A percentile compares a stretch with the other conserved stretches of the same genome.
Evolutionary conservation across 2,797 vertebrate species (phyloP).

Genomic region (Gymnoscopelus microlampas): DNA sequence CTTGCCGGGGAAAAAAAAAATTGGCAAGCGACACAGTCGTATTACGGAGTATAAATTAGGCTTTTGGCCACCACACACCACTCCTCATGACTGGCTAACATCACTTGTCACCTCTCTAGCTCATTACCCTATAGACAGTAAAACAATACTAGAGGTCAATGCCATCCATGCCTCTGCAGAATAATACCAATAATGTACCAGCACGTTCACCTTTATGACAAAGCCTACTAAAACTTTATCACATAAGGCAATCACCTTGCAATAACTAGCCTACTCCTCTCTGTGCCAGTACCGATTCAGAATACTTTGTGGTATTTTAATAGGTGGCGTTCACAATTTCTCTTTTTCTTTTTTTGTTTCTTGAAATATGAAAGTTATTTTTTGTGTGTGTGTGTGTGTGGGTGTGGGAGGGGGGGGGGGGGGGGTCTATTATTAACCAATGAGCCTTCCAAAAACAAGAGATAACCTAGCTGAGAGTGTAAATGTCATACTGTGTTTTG

Average conservation of each 20-base stretch:
- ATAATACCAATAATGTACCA: constrained; percentile 27
- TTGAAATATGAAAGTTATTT: no score
- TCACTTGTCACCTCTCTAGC: constrained; percentile 10
- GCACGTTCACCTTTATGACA: constrained; percentile 51
- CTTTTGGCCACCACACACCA: background rate
- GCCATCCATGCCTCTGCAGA: constrained; percentile 26
- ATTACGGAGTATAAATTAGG: no score
- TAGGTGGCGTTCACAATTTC: background rate
- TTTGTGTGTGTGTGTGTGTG: no score
- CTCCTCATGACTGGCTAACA: constrained; percentile 3
- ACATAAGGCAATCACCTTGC: constrained; percentile 22
- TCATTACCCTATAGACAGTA: constrained; percentile 22
- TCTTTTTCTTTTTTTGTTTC: no score
- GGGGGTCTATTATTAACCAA: no score
- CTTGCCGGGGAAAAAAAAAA: no score
- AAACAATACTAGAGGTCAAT: constrained; percentile 39
- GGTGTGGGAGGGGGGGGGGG: no score
- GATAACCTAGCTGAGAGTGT: no score
- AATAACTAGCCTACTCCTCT: background rate
- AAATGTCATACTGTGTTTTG: no score
- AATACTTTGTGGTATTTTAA: background rate
- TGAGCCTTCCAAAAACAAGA: no score
- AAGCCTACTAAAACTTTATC: constrained; percentile 48
- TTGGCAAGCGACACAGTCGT: no score
- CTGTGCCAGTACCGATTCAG: background rate